Evolutionary conservation across 2,888 invertebrate genomes (phyloP), one percentile per base, ranked within the genome.

Genomic region (Muschampia plurimacula): DNA sequence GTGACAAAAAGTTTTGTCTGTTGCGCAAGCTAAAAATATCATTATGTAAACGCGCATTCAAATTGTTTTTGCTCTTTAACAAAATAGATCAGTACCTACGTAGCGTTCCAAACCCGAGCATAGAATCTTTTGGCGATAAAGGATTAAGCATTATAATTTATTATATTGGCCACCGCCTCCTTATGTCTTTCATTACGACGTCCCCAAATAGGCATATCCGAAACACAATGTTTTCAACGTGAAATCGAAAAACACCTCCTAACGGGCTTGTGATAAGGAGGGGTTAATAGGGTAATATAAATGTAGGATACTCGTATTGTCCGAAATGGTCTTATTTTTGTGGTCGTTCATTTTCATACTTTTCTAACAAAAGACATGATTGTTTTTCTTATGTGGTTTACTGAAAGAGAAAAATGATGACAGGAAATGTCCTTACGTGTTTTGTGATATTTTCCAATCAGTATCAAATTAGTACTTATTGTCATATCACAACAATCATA

Each of bases 211-310:
- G 5, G n/a, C 6, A 6, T 69, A 57, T 70, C 15, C 44, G 12
- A 49, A 9, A 44, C 57, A 6, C 46, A 64, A 70, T 44, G 70
- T 57, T 69, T 69, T 69, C 62, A 62, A 41, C 52, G 44, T 6
- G 22, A 52, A 63, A 41, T 52, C 22, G 22, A 52, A 70, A 64
- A 59, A 15, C 36, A 57, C 44, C 12, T 15, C 46, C 32, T 60
- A 64, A 69, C n/a, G 62, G 12, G 44, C 64, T 41, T 9, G 57
- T 44, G 64, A 70, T 70, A 70, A 66, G 65, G 67, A 71, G 68
- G 73, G 65, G 55, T 49, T 66, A 72, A 74, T 65, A 59, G 68
- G 64, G 68, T 66, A 68, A 60, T 68, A 66, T 71, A 67, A 74
- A 68, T 68, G 67, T 74, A 22, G 60, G 67, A 59, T 22, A 22